Conservation (phyloP, 2,888 invertebrate species). For the Dichetophora obliterata region DNA sequence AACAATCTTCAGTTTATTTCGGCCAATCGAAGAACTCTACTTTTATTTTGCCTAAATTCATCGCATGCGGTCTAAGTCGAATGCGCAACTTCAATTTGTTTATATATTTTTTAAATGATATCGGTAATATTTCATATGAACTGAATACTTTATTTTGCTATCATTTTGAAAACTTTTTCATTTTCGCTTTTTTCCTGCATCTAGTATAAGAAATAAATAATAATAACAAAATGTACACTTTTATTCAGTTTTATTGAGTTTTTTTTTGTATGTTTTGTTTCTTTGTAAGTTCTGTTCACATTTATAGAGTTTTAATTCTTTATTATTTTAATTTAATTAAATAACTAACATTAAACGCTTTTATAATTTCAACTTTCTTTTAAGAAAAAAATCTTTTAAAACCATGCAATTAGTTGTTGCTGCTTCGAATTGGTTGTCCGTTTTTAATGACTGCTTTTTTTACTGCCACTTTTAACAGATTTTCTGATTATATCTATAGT, state of each 20-base stretch:
- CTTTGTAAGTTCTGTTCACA: constrained; percentile 27
- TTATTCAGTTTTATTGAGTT: constrained; percentile 35
- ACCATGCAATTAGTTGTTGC: constrained; percentile 32
- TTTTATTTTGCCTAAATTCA: too few species aligned
- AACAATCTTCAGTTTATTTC: too few species aligned
- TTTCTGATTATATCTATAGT: neutral
- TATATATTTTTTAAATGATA: too few species aligned
- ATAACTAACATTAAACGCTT: constrained; percentile 47
- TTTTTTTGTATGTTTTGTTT: neutral
- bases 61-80: too few species aligned
- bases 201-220: neutral
- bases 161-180: too few species aligned
- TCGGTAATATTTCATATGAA: too few species aligned
- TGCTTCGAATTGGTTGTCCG: neutral
- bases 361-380: constrained; percentile 42
- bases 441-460: neutral
- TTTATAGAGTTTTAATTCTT: constrained; percentile 39
- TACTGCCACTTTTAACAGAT: neutral
- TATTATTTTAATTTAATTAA: constrained; percentile 46
- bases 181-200: too few species aligned
- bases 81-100: too few species aligned
- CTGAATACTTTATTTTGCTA: too few species aligned
- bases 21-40: too few species aligned
- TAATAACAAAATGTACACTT: constrained; percentile 16
- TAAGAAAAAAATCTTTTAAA: constrained; percentile 43